These are phyloP conservation scores for Corythaixoides concolor DNA, from an alignment of 2,113 vertebrate genomes.

Conservation along the genomic window DNA sequence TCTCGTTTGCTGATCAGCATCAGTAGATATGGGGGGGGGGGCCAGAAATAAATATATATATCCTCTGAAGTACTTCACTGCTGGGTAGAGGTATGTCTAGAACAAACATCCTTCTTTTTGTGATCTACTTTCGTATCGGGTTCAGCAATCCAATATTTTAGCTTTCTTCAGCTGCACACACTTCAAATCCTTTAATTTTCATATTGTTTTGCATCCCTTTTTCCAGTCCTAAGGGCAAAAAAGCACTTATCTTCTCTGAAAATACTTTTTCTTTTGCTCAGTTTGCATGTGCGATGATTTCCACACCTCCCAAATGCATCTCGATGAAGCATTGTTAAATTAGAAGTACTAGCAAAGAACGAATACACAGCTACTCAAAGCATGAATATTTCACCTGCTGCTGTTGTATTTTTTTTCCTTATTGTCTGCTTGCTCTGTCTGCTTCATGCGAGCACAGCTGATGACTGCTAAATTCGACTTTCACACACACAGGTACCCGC, in stretches of 20 bases:
- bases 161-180: neutral
- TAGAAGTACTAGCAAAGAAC: neutral
- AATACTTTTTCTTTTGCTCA: neutral
- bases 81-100: too few species aligned
- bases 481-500: neutral
- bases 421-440: neutral
- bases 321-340: neutral
- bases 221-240: neutral
- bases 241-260: neutral
- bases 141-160: neutral
- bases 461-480: neutral
- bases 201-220: neutral
- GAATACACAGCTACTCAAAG: neutral
- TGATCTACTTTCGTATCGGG: neutral
- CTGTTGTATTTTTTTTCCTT: neutral
- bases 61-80: neutral
- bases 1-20: accelerated
- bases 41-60: neutral
- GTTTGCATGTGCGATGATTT: neutral
- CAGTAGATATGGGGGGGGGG: neutral
- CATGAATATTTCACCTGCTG: neutral
- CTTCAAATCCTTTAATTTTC: neutral
- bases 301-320: neutral
- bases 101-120: accelerated
- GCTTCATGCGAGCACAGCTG: neutral